Conservation (phyloP, 2,888 invertebrate genomes). For the Sceliomorpha sp. region DNA sequence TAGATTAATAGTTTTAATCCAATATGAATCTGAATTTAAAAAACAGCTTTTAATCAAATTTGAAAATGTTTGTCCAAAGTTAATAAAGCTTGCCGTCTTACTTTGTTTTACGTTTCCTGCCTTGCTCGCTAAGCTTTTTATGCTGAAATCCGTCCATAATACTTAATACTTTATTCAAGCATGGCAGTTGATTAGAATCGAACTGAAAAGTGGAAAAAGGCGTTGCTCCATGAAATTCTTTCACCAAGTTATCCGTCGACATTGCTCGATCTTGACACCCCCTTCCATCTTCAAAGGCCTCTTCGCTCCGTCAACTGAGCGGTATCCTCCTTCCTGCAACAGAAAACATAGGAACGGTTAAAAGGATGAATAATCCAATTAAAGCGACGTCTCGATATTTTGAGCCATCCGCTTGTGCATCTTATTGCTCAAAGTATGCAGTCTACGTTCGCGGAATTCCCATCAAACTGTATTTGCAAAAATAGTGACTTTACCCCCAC, state of each 20-base stretch:
- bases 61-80: no score
- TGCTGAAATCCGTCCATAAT: no score
- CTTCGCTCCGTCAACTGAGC: constrained; percentile 52
- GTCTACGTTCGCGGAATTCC: no score
- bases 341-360: constrained; percentile 55
- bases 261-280: constrained; percentile 43
- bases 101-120: background rate
- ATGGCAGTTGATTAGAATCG: constrained; percentile 61
- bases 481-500: no score
- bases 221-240: constrained; percentile 53
- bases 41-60: no score
- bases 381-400: constrained; percentile 51
- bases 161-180: background rate
- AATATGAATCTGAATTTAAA: no score
- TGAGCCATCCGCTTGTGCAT: no score
- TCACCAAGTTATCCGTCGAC: constrained; percentile 42
- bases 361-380: constrained; percentile 63
- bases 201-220: constrained; percentile 55
- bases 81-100: no score
- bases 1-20: no score
- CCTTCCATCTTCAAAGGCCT: constrained; percentile 45
- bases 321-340: constrained; percentile 58
- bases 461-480: no score
- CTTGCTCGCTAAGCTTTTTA: no score
- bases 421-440: no score